These are phyloP conservation scores for Nothocercus nigrocapillus DNA, from an alignment of 2,113 vertebrate genomes.

Conservation along the genomic window DNA sequence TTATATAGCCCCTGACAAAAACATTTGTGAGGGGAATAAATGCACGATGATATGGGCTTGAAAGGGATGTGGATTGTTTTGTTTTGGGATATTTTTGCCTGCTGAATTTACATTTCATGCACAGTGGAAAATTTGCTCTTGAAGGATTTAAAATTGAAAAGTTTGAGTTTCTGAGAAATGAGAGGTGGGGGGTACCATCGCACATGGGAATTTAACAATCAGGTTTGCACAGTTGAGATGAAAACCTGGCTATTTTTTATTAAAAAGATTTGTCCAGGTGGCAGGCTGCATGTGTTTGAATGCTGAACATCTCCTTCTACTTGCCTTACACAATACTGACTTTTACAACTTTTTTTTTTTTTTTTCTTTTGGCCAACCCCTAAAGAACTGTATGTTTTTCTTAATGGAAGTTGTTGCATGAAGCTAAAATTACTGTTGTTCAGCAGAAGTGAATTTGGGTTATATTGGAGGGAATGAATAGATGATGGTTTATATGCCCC, in stretches of 20 bases:
- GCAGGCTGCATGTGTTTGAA: background rate
- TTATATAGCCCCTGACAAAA: constrained; percentile 29
- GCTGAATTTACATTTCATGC: constrained; percentile 35
- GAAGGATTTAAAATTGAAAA: constrained; percentile 6
- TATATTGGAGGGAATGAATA: background rate
- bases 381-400: background rate
- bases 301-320: background rate
- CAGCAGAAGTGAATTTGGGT: constrained; percentile 14
- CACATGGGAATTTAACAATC: constrained; percentile 16
- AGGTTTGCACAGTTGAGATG: constrained; percentile 4
- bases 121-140: constrained; percentile 10
- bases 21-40: background rate
- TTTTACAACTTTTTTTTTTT: background rate
- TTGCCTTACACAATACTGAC: background rate
- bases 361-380: background rate
- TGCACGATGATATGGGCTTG: background rate
- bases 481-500: constrained; percentile 43
- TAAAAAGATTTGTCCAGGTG: background rate
- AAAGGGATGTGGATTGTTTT: background rate
- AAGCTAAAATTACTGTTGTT: constrained; percentile 47
- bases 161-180: background rate
- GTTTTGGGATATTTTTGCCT: background rate
- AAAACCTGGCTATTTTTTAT: constrained; percentile 28
- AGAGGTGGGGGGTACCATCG: background rate
- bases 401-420: background rate